Evolutionary conservation across 2,888 invertebrate species (phyloP).

Genomic region (Euproctis similis): DNA sequence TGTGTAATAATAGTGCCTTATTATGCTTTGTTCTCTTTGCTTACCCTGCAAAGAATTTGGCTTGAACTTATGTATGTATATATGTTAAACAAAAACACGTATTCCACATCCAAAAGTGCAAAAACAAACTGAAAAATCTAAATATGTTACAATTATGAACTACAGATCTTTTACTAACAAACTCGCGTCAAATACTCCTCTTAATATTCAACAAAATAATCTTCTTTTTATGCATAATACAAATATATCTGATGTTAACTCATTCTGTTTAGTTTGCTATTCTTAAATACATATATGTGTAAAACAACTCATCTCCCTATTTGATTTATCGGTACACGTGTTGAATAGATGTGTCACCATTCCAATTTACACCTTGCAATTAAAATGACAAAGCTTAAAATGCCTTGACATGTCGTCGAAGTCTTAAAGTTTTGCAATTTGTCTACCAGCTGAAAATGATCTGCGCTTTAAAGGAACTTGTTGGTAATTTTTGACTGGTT

Average conservation of each 20-base stretch:
- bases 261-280: slow-evolving; percentile 19
- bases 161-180: slow-evolving; percentile 5
- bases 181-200: slow-evolving; percentile 8
- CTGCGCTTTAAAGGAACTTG: slow-evolving; percentile 12
- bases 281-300: slow-evolving; percentile 31
- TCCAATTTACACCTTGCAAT: slow-evolving; percentile 8
- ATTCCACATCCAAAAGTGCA: no score
- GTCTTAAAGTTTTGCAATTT: slow-evolving; percentile 22
- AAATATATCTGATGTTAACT: slow-evolving; percentile 18
- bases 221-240: slow-evolving; percentile 21
- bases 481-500: slow-evolving; percentile 13
- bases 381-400: slow-evolving; percentile 11
- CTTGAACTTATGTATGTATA: no score
- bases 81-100: no score
- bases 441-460: slow-evolving; percentile 16
- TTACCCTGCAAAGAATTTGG: no score
- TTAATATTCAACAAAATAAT: slow-evolving; percentile 21
- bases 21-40: no score
- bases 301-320: slow-evolving; percentile 28
- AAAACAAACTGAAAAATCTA: no score
- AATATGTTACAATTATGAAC: slow-evolving; percentile 9
- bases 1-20: no score
- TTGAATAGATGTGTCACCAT: slow-evolving; percentile 13
- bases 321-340: slow-evolving; percentile 29
- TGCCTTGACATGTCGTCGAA: slow-evolving; percentile 5